Evolutionary conservation across 2,888 invertebrate species (phyloP).

Genomic region (Clivina fossor): DNA sequence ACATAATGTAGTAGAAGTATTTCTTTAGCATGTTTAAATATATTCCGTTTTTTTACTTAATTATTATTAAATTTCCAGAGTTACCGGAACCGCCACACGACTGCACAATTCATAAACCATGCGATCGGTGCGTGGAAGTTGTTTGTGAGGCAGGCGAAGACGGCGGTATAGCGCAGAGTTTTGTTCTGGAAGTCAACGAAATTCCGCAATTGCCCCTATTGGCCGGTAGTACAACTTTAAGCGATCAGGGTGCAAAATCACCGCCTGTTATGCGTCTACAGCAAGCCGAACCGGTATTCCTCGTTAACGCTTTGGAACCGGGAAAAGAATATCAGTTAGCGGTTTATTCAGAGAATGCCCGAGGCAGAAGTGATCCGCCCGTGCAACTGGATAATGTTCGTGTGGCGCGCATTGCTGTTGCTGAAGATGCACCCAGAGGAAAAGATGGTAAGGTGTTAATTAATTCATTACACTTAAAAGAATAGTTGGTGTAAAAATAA

Average conservation of each 20-base stretch:
- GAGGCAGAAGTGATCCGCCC: constrained; percentile 74
- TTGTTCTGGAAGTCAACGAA: constrained; percentile 76
- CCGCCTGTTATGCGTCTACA: constrained; percentile 61
- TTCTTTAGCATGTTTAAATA: no score
- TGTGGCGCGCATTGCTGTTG: constrained; percentile 7
- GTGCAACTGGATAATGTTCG: constrained; percentile 69
- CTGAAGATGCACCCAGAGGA: constrained; percentile 40
- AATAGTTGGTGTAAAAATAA: no score
- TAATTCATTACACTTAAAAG: no score
- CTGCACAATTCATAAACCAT: constrained; percentile 72
- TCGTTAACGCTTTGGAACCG: constrained; percentile 72
- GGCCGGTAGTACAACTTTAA: constrained; percentile 50
- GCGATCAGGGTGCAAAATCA: constrained; percentile 50
- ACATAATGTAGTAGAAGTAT: no score
- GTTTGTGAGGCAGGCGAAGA: constrained; percentile 78
- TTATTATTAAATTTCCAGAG: no score
- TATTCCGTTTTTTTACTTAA: no score
- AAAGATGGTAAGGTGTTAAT: constrained; percentile 51
- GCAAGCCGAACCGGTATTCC: constrained; percentile 69
- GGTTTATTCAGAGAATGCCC: constrained; percentile 80
- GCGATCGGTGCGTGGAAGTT: constrained; percentile 62
- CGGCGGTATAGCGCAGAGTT: constrained; percentile 80
- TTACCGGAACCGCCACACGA: constrained; percentile 75
- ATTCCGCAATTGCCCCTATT: constrained; percentile 48
- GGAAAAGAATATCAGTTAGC: constrained; percentile 76